Evolutionary conservation across 2,888 invertebrate species (phyloP).

Genomic region (Sphinx pinastri): DNA sequence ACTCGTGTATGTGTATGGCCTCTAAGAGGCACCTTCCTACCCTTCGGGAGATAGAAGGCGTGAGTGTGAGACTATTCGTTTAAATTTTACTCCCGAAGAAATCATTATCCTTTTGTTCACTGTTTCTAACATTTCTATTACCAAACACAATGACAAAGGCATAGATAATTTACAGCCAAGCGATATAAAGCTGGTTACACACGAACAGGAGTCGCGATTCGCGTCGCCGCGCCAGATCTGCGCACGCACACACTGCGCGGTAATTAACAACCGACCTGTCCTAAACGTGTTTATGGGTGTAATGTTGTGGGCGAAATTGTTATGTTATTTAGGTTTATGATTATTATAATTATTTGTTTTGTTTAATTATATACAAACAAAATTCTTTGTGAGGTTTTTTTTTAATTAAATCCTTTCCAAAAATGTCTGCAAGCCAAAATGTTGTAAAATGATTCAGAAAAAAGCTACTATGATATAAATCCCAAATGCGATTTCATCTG

Average conservation of each 20-base stretch:
- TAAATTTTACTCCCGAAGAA: too few relatives aligned
- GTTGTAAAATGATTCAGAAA: too few relatives aligned
- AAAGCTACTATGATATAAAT: not conserved
- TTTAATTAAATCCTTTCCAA: too few relatives aligned
- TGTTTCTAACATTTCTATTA: not conserved
- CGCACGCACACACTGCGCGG: slow-evolving; percentile 41
- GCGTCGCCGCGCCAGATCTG: slow-evolving; percentile 42
- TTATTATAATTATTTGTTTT: not conserved
- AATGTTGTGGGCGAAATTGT: slow-evolving; percentile 34
- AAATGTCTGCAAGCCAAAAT: too few relatives aligned
- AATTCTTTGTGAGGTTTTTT: too few relatives aligned
- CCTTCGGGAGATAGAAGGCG: too few relatives aligned
- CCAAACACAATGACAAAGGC: slow-evolving; percentile 1
- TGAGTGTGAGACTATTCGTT: too few relatives aligned
- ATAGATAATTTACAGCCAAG: slow-evolving; percentile 6
- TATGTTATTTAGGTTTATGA: not conserved
- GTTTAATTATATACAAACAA: not conserved
- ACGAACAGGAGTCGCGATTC: slow-evolving; percentile 50
- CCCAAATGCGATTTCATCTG: too few relatives aligned
- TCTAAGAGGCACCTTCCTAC: too few relatives aligned
- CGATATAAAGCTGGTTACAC: slow-evolving; percentile 38
- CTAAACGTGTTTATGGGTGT: slow-evolving; percentile 44
- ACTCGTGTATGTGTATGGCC: too few relatives aligned
- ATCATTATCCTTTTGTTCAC: too few relatives aligned
- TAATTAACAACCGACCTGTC: slow-evolving; percentile 47